Evolutionary conservation across 2,797 vertebrate species (phyloP).

Genomic region (Coregonus ussuriensis): DNA sequence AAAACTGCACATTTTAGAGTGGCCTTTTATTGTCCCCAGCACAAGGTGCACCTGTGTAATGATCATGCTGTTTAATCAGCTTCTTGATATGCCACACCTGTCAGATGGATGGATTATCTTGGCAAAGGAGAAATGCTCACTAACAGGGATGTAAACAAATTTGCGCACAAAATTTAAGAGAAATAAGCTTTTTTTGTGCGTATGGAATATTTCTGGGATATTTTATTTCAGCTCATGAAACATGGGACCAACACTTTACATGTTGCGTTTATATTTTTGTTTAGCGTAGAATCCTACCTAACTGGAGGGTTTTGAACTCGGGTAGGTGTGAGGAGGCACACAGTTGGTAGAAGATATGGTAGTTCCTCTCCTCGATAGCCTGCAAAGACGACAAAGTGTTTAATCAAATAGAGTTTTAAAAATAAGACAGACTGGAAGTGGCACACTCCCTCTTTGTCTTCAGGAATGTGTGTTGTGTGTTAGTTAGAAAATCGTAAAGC

Average conservation of each 20-base stretch:
- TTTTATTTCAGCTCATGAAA: too few species aligned
- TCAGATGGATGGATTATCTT: too few species aligned
- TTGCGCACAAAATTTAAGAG: too few species aligned
- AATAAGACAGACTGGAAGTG: neutral
- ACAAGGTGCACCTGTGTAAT: too few species aligned
- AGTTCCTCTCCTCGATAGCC: slow-evolving; percentile 94
- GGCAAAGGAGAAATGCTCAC: neutral
- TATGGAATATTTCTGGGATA: too few species aligned
- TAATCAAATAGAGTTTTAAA: neutral
- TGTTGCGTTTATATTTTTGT: neutral
- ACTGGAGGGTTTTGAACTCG: slow-evolving; percentile 88
- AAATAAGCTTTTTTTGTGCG: too few species aligned
- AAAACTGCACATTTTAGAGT: too few species aligned
- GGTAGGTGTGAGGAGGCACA: slow-evolving; percentile 91
- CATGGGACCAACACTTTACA: too few species aligned
- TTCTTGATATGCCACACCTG: too few species aligned
- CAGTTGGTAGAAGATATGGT: slow-evolving; percentile 97
- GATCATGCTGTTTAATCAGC: too few species aligned
- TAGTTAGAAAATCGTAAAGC: neutral
- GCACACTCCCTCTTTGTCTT: neutral
- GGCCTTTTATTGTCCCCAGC: too few species aligned
- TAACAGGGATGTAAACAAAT: neutral
- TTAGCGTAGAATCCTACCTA: slow-evolving; percentile 75
- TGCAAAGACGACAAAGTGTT: slow-evolving; percentile 72
- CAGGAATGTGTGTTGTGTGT: slow-evolving; percentile 14